Percentiles rank a stretch among this genome's conserved stretches.
These are phyloP conservation scores for Polydrusus cervinus DNA, from an alignment of 2,888 invertebrate species.

Conservation along the genomic window DNA sequence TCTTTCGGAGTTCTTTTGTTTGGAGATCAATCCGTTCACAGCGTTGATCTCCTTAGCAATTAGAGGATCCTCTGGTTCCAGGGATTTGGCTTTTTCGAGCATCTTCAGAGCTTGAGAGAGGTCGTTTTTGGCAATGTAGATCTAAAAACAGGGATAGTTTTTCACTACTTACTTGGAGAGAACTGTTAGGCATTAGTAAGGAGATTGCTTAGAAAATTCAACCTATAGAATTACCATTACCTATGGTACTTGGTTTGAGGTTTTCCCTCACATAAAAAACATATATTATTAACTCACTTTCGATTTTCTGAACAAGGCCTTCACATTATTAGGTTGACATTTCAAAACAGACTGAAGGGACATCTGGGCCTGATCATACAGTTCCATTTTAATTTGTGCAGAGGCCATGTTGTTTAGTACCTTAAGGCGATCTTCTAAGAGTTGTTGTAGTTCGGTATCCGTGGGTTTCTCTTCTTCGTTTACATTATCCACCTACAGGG, in stretches of 20 bases:
- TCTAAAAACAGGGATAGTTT: constrained; percentile 68
- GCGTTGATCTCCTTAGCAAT: constrained; percentile 72
- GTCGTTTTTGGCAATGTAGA: constrained; percentile 80
- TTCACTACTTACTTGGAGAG: no score
- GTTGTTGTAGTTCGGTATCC: constrained; percentile 76
- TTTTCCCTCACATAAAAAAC: no score
- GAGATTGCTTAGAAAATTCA: no score
- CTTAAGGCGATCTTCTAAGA: constrained; percentile 87
- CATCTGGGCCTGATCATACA: constrained; percentile 88
- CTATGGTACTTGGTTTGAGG: no score
- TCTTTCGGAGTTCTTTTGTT: constrained; percentile 72
- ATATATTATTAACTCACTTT: constrained; percentile 70
- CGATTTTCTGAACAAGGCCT: constrained; percentile 92
- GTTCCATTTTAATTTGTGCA: constrained; percentile 91
- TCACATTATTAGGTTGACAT: constrained; percentile 91
- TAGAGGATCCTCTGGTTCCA: constrained; percentile 77
- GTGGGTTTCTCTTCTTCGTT: constrained; percentile 66
- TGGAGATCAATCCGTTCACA: constrained; percentile 64
- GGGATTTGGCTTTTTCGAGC: constrained; percentile 76
- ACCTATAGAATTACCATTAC: no score
- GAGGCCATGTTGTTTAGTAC: constrained; percentile 95
- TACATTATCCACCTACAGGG: constrained; percentile 39
- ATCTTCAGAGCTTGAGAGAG: constrained; percentile 81
- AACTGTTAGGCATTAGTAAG: no score
- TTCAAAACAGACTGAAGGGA: constrained; percentile 88